phyloP scores from a whole-genome alignment of 2,797 vertebrate genomes.

The Peromyscus nudipes region DNA sequence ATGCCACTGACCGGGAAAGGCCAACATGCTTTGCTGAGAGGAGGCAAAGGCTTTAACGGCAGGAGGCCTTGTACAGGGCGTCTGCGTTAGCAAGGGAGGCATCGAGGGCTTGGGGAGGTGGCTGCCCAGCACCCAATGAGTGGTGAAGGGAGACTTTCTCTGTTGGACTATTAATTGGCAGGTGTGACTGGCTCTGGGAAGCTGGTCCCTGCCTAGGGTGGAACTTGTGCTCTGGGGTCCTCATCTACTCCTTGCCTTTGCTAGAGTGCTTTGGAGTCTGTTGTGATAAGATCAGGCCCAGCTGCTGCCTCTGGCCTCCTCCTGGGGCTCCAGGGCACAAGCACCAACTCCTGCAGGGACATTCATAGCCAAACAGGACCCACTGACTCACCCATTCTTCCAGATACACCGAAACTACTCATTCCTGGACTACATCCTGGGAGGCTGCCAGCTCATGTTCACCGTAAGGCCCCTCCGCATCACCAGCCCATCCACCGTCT shows the following conservation, averaged over 20 bases:
- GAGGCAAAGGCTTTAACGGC: background rate
- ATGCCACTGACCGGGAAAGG: background rate
- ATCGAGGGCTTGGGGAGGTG: background rate
- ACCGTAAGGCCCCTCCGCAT: constrained; percentile 91
- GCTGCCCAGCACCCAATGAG: background rate
- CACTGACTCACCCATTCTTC: constrained; percentile 70
- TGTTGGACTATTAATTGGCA: too few relatives aligned
- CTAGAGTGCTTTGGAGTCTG: background rate
- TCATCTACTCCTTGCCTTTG: background rate
- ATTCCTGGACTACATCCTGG: constrained; percentile 98
- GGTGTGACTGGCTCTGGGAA: background rate
- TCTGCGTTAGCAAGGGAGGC: background rate
- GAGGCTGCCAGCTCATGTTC: constrained; percentile 99
- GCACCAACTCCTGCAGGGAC: background rate
- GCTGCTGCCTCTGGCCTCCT: background rate
- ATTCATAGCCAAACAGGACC: background rate
- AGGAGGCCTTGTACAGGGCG: background rate
- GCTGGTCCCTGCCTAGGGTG: background rate
- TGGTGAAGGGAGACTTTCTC: background rate
- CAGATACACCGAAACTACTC: constrained; percentile 97
- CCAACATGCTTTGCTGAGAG: background rate
- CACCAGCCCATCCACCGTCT: background rate
- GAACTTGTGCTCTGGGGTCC: fast-evolving
- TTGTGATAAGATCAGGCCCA: background rate
- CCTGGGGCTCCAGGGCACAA: background rate